Percentiles rank a stretch among this genome's conserved stretches.
Evolutionary conservation across 2,113 vertebrate genomes (phyloP).

Genomic region (Chrysochloris asiatica): DNA sequence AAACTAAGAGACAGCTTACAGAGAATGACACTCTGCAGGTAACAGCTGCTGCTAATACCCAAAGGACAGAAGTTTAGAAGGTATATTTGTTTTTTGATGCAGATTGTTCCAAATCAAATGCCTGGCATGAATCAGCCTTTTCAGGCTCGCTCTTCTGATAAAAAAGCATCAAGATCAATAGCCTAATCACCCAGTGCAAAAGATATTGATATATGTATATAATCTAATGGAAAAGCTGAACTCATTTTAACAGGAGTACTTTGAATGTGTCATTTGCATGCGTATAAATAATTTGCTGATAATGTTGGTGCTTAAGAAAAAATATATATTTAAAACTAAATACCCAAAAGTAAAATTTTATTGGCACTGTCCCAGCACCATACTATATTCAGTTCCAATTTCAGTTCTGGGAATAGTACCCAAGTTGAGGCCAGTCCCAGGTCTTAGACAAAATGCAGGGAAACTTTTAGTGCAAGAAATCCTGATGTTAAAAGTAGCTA

Average conservation of each 20-base stretch:
- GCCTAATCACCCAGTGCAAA: not conserved
- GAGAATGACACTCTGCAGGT: slow-evolving; percentile 41
- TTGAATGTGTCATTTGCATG: not conserved
- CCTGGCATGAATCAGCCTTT: slow-evolving; percentile 35
- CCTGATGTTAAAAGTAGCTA: slow-evolving; percentile 15
- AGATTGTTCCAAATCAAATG: slow-evolving; percentile 18
- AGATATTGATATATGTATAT: not conserved
- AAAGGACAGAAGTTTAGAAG: not conserved
- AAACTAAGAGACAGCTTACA: not conserved
- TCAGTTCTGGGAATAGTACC: not conserved
- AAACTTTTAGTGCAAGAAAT: slow-evolving; percentile 37
- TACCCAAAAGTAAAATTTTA: not conserved
- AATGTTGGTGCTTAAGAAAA: slow-evolving; percentile 8
- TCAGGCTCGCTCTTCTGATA: not conserved
- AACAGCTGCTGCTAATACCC: slow-evolving; percentile 31
- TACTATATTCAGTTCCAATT: not conserved
- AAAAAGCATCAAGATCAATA: slow-evolving; percentile 46
- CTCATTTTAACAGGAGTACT: slow-evolving; percentile 34
- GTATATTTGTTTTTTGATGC: slow-evolving; percentile 43
- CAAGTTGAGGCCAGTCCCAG: not conserved
- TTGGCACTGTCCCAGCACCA: not conserved
- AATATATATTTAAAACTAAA: slow-evolving; percentile 33
- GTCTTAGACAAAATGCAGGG: not conserved
- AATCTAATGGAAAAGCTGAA: slow-evolving; percentile 29
- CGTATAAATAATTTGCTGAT: slow-evolving; percentile 46